A percentile compares a stretch with the other conserved stretches of the same genome.
Conservation (phyloP, 2,888 invertebrate genomes). For the Cataglyphis livida region DNA sequence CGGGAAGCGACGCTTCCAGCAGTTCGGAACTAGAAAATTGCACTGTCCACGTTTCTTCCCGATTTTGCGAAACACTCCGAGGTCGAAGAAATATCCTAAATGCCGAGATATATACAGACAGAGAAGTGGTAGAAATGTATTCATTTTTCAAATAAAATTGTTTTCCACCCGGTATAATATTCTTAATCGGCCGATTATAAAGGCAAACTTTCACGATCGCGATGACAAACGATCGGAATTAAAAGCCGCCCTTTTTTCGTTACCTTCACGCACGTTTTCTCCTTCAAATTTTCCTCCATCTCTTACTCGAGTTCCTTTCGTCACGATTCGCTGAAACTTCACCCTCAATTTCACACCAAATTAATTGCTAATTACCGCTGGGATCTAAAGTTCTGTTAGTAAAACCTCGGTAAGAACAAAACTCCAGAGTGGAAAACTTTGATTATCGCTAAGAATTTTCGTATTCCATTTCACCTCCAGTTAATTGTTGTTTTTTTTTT, state of each 20-base stretch:
- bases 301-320: slow-evolving; percentile 12
- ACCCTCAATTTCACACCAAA: slow-evolving; percentile 58
- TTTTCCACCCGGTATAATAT: neutral
- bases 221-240: neutral
- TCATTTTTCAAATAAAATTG: neutral
- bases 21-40: slow-evolving; percentile 49
- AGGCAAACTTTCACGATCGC: neutral
- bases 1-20: slow-evolving; percentile 26
- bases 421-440: slow-evolving; percentile 57
- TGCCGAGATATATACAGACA: neutral
- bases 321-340: slow-evolving; percentile 52
- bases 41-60: slow-evolving; percentile 21
- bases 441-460: slow-evolving; percentile 52
- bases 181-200: too few species aligned
- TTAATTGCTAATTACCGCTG: slow-evolving; percentile 60
- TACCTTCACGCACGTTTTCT: neutral
- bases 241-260: neutral
- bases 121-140: neutral
- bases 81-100: slow-evolving; percentile 7
- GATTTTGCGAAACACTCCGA: slow-evolving; percentile 38
- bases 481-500: slow-evolving; percentile 41
- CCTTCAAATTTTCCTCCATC: slow-evolving; percentile 31
- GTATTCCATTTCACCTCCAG: slow-evolving; percentile 24
- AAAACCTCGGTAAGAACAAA: slow-evolving; percentile 52
- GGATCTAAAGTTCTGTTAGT: slow-evolving; percentile 49